Conservation (phyloP, 2,888 invertebrate species). For the Cephus pygmeus region DNA sequence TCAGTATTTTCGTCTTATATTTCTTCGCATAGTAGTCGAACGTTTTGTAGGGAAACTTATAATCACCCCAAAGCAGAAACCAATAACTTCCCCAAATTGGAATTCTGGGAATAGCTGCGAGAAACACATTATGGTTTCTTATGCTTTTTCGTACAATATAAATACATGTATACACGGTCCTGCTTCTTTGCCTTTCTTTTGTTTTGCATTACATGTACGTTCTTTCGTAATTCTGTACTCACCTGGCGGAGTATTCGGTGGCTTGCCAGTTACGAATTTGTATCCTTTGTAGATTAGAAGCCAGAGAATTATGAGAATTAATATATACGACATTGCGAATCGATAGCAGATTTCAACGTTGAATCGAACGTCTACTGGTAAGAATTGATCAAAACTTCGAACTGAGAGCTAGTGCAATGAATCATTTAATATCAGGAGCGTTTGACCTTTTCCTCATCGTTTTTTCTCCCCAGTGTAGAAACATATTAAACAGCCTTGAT, state of each 20-base stretch:
- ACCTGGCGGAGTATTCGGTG: constrained; percentile 74
- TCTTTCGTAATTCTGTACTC: constrained; percentile 32
- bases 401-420: too few species aligned
- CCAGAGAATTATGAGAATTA: neutral
- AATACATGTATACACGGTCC: neutral
- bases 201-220: neutral
- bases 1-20: constrained; percentile 73
- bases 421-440: too few species aligned
- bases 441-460: too few species aligned
- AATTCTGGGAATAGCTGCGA: constrained; percentile 72
- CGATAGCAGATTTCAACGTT: too few species aligned
- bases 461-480: too few species aligned
- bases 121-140: neutral
- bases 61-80: constrained; percentile 69
- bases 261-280: constrained; percentile 33
- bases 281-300: constrained; percentile 32
- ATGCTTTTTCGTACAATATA: constrained; percentile 1
- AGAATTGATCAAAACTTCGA: too few species aligned
- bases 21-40: constrained; percentile 68
- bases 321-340: neutral
- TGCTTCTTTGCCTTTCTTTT: neutral
- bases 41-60: constrained; percentile 68
- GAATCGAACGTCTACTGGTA: too few species aligned
- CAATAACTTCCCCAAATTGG: constrained; percentile 75
- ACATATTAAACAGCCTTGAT: too few species aligned